Evolutionary conservation across 2,113 vertebrate species (phyloP).

Genomic region (Upupa epops): DNA sequence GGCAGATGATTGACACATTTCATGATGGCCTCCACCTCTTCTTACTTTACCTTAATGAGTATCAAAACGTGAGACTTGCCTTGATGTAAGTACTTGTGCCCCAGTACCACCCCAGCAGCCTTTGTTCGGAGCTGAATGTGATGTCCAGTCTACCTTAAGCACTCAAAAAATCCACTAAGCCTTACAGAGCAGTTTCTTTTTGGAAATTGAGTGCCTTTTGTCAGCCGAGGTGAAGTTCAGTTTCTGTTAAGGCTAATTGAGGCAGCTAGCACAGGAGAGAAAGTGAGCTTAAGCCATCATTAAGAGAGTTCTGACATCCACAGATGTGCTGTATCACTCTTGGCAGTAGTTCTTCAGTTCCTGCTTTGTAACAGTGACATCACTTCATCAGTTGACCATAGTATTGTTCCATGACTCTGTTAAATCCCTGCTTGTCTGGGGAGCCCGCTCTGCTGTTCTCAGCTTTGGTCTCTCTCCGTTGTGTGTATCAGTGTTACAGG

Average conservation of each 20-base stretch:
- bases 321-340: not conserved
- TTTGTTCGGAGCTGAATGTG: not conserved
- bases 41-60: not conserved
- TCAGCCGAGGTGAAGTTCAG: not conserved
- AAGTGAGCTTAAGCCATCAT: not conserved
- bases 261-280: not conserved
- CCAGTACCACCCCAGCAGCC: not conserved
- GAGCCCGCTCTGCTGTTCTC: not conserved
- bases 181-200: not conserved
- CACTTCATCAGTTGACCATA: not conserved
- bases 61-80: not conserved
- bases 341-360: not conserved
- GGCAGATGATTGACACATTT: not conserved
- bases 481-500: not conserved
- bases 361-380: not conserved
- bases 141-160: not conserved
- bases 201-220: not conserved
- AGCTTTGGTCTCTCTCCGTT: not conserved
- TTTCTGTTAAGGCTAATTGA: not conserved
- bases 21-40: not conserved
- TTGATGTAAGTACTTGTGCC: not conserved
- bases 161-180: not conserved
- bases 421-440: not conserved
- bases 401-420: not conserved
- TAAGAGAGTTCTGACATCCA: not conserved